These are phyloP conservation scores for Drosophila sordidula DNA, from an alignment of 2,888 invertebrate species.

Conservation along the genomic window DNA sequence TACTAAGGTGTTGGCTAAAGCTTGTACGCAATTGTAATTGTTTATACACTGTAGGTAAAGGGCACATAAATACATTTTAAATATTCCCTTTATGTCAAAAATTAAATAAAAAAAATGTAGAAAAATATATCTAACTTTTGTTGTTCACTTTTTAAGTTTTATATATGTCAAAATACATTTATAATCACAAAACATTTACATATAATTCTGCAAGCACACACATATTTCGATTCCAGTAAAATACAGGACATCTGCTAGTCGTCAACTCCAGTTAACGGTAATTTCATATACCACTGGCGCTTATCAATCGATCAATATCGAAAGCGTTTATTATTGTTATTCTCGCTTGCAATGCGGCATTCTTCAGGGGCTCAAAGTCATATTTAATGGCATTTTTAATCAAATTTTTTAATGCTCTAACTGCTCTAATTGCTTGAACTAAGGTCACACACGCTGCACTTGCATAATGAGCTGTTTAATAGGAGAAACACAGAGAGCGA, in stretches of 20 bases:
- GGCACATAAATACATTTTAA: no score
- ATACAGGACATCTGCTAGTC: background rate
- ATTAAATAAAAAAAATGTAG: no score
- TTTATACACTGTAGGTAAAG: no score
- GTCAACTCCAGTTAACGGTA: background rate
- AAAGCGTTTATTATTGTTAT: slow-evolving; percentile 10
- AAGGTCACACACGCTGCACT: slow-evolving; percentile 32
- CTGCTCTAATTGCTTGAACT: slow-evolving; percentile 5
- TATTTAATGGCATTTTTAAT: slow-evolving; percentile 14
- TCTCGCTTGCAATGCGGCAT: slow-evolving; percentile 8
- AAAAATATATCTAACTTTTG: no score
- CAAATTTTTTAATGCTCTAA: slow-evolving; percentile 6
- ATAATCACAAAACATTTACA: background rate
- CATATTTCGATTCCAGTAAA: no score
- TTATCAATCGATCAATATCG: slow-evolving; percentile 38
- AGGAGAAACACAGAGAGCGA: background rate
- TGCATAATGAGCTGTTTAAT: slow-evolving; percentile 28
- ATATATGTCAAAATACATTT: no score
- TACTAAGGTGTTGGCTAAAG: no score
- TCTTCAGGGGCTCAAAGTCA: slow-evolving; percentile 16
- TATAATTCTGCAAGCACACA: background rate
- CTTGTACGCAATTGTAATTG: no score
- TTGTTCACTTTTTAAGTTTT: no score
- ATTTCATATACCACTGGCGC: background rate
- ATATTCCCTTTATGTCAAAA: no score